Percentiles rank a stretch among this genome's conserved stretches.
phyloP scores from a whole-genome alignment of 2,888 invertebrate species.

The Dastarcus helophoroides region DNA sequence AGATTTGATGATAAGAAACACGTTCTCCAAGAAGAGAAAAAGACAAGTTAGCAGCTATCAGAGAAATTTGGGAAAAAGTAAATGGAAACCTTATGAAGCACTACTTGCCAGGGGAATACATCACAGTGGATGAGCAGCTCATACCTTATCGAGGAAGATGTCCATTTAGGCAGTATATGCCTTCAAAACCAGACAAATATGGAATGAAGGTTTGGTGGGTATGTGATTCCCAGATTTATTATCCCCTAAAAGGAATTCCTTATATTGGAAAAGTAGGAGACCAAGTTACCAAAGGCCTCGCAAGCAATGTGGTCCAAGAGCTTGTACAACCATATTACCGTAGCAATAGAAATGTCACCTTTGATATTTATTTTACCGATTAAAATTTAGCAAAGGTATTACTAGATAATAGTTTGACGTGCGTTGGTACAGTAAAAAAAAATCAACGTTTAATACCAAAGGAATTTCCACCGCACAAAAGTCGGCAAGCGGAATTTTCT shows the following conservation, averaged over 20 bases:
- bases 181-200: slow-evolving; percentile 12
- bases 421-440: slow-evolving; percentile 6
- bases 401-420: slow-evolving; percentile 6
- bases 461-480: slow-evolving; percentile 8
- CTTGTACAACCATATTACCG: slow-evolving; percentile 1
- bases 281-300: slow-evolving; percentile 1
- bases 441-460: slow-evolving; percentile 5
- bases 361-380: slow-evolving; percentile 8
- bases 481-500: not conserved
- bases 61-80: slow-evolving; percentile 6
- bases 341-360: not conserved
- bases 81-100: slow-evolving; percentile 7
- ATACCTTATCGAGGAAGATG: slow-evolving; percentile 8
- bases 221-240: slow-evolving; percentile 2
- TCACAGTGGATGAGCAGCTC: slow-evolving; percentile 9
- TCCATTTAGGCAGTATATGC: slow-evolving; percentile 10
- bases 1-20: slow-evolving; percentile 3
- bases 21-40: slow-evolving; percentile 6
- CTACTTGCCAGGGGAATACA: slow-evolving; percentile 10
- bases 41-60: slow-evolving; percentile 5
- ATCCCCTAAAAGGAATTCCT: slow-evolving; percentile 2
- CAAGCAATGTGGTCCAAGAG: not conserved
- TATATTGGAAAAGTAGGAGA: slow-evolving; percentile 5
- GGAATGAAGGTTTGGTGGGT: slow-evolving; percentile 9
- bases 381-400: slow-evolving; percentile 6